Percentiles rank a stretch among this genome's conserved stretches.
Conservation (phyloP, 2,888 invertebrate genomes). For the Heteropelma amictum region DNA sequence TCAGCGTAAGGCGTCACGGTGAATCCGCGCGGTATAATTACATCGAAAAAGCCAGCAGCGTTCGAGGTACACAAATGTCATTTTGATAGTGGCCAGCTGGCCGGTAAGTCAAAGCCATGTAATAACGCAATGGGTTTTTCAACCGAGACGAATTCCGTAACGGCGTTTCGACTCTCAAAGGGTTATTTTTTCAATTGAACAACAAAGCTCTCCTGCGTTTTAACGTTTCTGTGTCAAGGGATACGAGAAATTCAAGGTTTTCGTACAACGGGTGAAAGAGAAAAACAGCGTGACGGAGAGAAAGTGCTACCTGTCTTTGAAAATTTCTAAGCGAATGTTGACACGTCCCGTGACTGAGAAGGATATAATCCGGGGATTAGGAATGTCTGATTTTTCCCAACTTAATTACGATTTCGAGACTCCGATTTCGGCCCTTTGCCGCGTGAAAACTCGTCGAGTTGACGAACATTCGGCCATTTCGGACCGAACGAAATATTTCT, state of each 20-base stretch:
- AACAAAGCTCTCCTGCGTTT: constrained; percentile 24
- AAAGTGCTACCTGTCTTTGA: constrained; percentile 29
- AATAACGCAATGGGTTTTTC: constrained; percentile 46
- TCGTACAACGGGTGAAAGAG: neutral
- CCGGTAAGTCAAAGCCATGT: constrained; percentile 2
- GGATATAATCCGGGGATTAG: constrained; percentile 40
- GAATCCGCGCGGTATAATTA: constrained; percentile 55
- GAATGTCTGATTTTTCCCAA: constrained; percentile 28
- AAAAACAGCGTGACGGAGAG: neutral
- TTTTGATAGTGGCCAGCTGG: constrained; percentile 61
- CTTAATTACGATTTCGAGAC: constrained; percentile 68
- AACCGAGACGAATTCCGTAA: constrained; percentile 16
- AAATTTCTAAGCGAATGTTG: neutral
- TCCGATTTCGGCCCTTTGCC: constrained; percentile 58
- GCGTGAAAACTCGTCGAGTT: constrained; percentile 64
- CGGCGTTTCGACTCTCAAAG: constrained; percentile 10
- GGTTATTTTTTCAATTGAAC: neutral
- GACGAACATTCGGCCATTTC: constrained; percentile 55
- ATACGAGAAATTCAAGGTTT: neutral
- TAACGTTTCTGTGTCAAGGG: constrained; percentile 6
- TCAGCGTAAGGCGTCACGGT: constrained; percentile 39
- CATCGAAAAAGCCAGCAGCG: constrained; percentile 40
- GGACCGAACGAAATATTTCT: constrained; percentile 16
- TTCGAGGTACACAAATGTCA: constrained; percentile 55
- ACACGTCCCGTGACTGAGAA: neutral